phyloP scores from a whole-genome alignment of 2,113 vertebrate genomes.

The Actenoides hombroni region DNA sequence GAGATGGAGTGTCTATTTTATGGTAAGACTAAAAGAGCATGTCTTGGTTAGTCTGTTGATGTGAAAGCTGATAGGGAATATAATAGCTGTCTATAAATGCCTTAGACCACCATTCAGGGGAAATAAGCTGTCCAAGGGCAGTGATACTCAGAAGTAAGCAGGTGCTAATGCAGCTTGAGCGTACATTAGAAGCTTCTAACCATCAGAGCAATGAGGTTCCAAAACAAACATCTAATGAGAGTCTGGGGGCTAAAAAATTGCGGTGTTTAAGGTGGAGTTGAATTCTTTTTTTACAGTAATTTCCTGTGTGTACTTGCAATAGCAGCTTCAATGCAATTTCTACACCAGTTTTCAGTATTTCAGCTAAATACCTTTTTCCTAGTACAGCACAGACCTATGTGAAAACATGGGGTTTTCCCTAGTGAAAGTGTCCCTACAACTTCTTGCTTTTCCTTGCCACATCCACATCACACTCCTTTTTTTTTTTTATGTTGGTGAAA shows the following conservation, averaged over 20 bases:
- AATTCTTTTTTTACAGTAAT: not conserved
- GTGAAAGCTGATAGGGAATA: not conserved
- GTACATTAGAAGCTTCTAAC: not conserved
- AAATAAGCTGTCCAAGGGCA: not conserved
- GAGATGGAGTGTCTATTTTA: not conserved
- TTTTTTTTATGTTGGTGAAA: not conserved
- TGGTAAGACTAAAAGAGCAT: not conserved
- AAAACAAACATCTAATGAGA: not conserved
- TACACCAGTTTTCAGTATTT: not conserved
- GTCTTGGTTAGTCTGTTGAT: not conserved
- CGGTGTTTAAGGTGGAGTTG: not conserved
- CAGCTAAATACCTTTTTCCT: not conserved
- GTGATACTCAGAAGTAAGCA: not conserved
- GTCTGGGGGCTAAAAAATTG: not conserved
- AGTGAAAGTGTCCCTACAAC: not conserved
- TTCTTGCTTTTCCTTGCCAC: not conserved
- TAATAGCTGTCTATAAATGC: not conserved
- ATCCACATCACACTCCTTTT: rapidly evolving
- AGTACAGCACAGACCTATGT: not conserved
- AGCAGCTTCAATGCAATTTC: not conserved
- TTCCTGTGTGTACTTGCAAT: not conserved
- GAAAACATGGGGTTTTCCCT: not conserved
- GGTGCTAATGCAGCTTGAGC: not conserved
- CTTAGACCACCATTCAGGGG: not conserved
- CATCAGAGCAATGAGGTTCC: not conserved